phyloP scores from a whole-genome alignment of 2,888 invertebrate genomes.

The Oeneis ivallda region DNA sequence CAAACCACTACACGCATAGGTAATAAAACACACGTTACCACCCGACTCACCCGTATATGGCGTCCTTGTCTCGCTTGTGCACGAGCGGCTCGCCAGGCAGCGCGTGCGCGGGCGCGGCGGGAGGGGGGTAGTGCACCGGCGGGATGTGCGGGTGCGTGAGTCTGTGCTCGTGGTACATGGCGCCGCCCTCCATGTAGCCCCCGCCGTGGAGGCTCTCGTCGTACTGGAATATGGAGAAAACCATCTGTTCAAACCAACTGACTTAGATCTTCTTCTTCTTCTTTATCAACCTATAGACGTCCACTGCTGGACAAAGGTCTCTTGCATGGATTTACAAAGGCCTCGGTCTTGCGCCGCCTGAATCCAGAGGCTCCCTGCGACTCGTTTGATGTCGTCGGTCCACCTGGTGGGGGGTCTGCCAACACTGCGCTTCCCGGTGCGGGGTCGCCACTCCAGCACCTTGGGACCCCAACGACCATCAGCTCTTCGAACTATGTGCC shows the following conservation, averaged over 20 bases:
- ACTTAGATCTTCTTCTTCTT: no score
- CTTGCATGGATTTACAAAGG: no score
- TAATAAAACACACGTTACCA: conserved; percentile 64
- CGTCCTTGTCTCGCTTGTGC: conserved; percentile 98
- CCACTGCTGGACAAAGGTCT: no score
- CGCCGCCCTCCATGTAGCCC: conserved; percentile 92
- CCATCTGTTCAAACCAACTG: background rate
- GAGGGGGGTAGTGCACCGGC: conserved; percentile 90
- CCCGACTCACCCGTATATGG: conserved; percentile 97
- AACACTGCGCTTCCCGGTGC: no score
- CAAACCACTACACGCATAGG: conserved; percentile 18
- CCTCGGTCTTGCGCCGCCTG: no score
- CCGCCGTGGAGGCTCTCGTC: conserved; percentile 94
- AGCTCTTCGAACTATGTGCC: no score
- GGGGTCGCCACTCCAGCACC: no score
- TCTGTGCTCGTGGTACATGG: conserved; percentile 90
- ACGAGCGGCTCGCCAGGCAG: conserved; percentile 93
- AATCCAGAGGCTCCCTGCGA: no score
- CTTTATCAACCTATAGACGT: no score
- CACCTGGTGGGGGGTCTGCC: no score
- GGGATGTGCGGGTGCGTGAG: conserved; percentile 88
- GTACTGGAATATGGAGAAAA: conserved; percentile 85
- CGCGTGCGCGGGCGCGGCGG: conserved; percentile 93
- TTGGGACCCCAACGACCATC: no score
- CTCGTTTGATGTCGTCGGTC: no score